Percentiles rank a stretch among this genome's conserved stretches.
Conservation (phyloP, 2,888 invertebrate genomes). For the Cephus pygmeus region DNA sequence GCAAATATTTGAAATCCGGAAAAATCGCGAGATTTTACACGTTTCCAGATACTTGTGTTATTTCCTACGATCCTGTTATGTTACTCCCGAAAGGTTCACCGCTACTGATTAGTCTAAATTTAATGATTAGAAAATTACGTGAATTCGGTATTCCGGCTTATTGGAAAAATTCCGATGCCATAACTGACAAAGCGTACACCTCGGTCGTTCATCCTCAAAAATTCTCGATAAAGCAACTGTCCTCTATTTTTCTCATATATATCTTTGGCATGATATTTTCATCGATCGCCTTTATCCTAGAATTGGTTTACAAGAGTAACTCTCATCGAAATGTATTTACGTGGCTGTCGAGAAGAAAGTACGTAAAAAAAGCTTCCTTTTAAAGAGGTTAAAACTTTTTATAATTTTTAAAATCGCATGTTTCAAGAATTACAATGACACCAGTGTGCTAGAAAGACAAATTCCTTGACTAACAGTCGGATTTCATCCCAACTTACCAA, state of each 20-base stretch:
- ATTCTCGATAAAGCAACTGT: neutral
- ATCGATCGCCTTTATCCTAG: neutral
- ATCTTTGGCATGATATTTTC: neutral
- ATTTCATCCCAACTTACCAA: too few species aligned
- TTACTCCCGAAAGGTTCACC: neutral
- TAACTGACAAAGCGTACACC: neutral
- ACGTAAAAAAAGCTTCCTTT: neutral
- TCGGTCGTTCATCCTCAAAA: neutral
- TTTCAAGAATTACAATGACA: too few species aligned
- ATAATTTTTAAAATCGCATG: neutral
- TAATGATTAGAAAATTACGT: neutral
- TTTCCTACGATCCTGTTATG: neutral
- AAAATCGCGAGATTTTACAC: neutral
- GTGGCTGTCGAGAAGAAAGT: neutral
- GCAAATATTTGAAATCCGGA: neutral
- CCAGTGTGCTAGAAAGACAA: too few species aligned
- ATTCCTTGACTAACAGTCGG: too few species aligned
- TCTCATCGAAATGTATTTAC: neutral
- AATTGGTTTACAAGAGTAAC: neutral
- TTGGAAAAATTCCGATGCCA: neutral
- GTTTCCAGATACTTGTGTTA: neutral
- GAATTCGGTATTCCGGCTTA: neutral
- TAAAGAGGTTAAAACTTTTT: neutral
- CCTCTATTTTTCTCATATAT: neutral
- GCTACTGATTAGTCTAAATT: neutral